phyloP scores from a whole-genome alignment of 1,140 invertebrate species.

The Aphelinus atriplicis region DNA sequence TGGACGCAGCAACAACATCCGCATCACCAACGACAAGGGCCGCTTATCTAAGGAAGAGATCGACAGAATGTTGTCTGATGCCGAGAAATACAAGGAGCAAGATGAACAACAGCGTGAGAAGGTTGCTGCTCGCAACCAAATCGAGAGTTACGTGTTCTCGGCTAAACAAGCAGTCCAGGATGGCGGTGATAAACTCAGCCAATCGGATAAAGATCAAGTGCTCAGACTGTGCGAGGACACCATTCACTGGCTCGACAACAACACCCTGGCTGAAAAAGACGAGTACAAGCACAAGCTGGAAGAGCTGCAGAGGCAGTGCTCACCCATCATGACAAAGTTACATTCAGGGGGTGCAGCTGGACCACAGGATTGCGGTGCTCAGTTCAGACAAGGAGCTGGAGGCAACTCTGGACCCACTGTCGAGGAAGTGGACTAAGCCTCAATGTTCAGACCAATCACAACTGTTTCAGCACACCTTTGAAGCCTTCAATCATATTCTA shows the following conservation, averaged over 20 bases:
- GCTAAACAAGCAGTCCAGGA: conserved; percentile 69
- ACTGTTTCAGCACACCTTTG: neutral
- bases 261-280: conserved; percentile 78
- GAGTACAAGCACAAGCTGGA: conserved; percentile 81
- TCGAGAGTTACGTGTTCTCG: conserved; percentile 78
- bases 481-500: too few species aligned
- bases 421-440: conserved; percentile 71
- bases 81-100: conserved; percentile 74
- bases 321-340: conserved; percentile 81
- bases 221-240: conserved; percentile 61
- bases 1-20: conserved; percentile 78
- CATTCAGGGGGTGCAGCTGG: conserved; percentile 67
- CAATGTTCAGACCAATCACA: neutral
- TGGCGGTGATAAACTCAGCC: conserved; percentile 50
- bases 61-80: conserved; percentile 88
- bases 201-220: conserved; percentile 52
- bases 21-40: conserved; percentile 94
- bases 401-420: conserved; percentile 67
- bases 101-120: conserved; percentile 69
- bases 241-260: conserved; percentile 70
- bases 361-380: conserved; percentile 49
- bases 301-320: conserved; percentile 76
- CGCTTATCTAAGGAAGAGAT: conserved; percentile 91
- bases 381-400: conserved; percentile 40
- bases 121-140: conserved; percentile 72